Percentiles rank a stretch among this genome's conserved stretches.
Conservation (phyloP, 1,140 invertebrate genomes). For the Bombus haemorrhoidalis region DNA sequence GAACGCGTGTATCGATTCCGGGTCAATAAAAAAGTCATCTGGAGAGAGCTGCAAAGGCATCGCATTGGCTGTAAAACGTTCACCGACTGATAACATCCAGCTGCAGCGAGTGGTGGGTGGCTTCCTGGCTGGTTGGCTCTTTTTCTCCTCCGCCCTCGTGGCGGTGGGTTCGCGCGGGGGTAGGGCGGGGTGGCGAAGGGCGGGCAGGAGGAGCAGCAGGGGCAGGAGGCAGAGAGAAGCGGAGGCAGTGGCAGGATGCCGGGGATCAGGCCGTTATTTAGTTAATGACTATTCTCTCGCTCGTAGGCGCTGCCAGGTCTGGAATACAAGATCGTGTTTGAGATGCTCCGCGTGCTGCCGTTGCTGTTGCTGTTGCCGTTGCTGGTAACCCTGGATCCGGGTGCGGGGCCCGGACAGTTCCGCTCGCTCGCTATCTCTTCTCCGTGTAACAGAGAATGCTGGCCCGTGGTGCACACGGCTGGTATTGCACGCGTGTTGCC, state of each 20-base stretch:
- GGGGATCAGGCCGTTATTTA: slow-evolving; percentile 75
- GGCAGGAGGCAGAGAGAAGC: background rate
- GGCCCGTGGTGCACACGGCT: slow-evolving; percentile 41
- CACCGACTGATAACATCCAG: slow-evolving; percentile 70
- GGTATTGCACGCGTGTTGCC: slow-evolving; percentile 53
- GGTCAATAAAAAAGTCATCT: slow-evolving; percentile 68
- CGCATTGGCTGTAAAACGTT: slow-evolving; percentile 72
- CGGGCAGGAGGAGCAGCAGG: background rate
- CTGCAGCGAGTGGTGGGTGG: slow-evolving; percentile 69
- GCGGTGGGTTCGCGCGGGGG: slow-evolving; percentile 16
- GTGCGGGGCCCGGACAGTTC: slow-evolving; percentile 65
- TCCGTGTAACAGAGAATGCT: slow-evolving; percentile 38
- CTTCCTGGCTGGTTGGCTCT: slow-evolving; percentile 66
- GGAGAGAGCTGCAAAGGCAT: slow-evolving; percentile 67
- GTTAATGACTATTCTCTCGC: slow-evolving; percentile 80
- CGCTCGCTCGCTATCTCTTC: slow-evolving; percentile 58
- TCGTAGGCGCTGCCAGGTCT: slow-evolving; percentile 72
- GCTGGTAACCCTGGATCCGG: slow-evolving; percentile 73
- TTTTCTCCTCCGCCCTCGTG: slow-evolving; percentile 59
- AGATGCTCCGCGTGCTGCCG: slow-evolving; percentile 77
- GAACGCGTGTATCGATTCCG: slow-evolving; percentile 64
- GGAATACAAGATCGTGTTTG: slow-evolving; percentile 81
- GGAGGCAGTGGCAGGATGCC: slow-evolving; percentile 54
- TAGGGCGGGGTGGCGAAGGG: background rate
- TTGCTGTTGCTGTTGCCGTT: slow-evolving; percentile 52